Evolutionary conservation across 53 echinoderm and acorn worm species (phyloP), one percentile per base, ranked within the genome.

Genomic region (Holothuria scabra): DNA sequence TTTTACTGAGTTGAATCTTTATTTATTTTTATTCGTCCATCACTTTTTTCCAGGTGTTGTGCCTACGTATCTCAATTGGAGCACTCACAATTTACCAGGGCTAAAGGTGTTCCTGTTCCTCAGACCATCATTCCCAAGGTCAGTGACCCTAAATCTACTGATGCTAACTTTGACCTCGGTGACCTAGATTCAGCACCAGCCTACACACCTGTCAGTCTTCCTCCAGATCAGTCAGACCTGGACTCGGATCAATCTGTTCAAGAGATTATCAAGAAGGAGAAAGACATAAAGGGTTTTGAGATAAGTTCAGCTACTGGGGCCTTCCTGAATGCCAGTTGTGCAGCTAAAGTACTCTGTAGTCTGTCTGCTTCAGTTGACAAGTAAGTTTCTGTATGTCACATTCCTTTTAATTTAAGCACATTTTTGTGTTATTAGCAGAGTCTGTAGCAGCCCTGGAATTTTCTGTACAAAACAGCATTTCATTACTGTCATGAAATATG

Each of bases 51-150:
- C 35, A 99, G 99, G 58, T 99, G 99, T 56, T 99, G 99, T 89
- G 99, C 99, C 66, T 99, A 95, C 57, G 99, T 99, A n/a, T 92
- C 99, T 44, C 99, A 99, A 69, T 88, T 99, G 23, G 99, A 99
- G 26, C 99, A 99, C 87, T 92, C 93, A 34, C 99, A 99, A 72
- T 99, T 99, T 89, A 99, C 95, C 91, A 95, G 89, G 84, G 88
- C 86, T 9, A 84, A 78, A 16, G 64, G 75, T 22, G 84, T 79
- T 31, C 88, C 84, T 22, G 67, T 90, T 29, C 82, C 86, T 28
- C 82, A 63, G 18, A 90, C 91, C 66, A 81, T 86, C 14, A 83
- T 90, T 24, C 94, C 94, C 60, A 92, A 92, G 68, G 87, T 95
- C 46, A 76, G 81, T 19, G 92, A 95, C 28, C 41, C 89, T 5